phyloP scores from a whole-genome alignment of 1,140 invertebrate genomes.

The Scylla paramamosain region DNA sequence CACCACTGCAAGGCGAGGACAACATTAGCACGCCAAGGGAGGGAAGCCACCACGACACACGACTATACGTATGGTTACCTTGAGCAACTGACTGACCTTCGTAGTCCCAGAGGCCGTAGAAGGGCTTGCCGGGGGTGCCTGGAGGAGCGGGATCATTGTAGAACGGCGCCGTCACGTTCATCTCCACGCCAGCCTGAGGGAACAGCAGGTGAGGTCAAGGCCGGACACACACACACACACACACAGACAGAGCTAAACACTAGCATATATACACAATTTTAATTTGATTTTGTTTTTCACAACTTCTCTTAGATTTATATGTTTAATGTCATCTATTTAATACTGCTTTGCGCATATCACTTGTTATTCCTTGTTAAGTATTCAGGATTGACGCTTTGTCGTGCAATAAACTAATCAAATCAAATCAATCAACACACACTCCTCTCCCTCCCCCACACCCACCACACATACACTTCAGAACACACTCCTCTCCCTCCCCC shows the following conservation, averaged over 20 bases:
- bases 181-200: slow-evolving; percentile 69
- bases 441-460: too few species aligned
- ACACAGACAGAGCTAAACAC: background rate
- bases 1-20: slow-evolving; percentile 72
- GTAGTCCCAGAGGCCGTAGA: slow-evolving; percentile 73
- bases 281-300: too few species aligned
- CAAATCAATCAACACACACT: too few species aligned
- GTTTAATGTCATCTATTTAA: too few species aligned
- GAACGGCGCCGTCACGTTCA: slow-evolving; percentile 75
- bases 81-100: slow-evolving; percentile 64
- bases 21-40: background rate
- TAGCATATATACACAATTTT: background rate
- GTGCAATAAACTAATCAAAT: too few species aligned
- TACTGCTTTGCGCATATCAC: too few species aligned
- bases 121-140: slow-evolving; percentile 63
- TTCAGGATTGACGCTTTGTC: too few species aligned
- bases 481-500: too few species aligned
- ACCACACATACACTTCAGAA: too few species aligned
- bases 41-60: background rate
- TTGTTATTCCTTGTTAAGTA: too few species aligned
- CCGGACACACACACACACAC: background rate
- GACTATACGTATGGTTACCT: background rate
- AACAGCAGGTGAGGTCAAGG: background rate
- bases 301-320: too few species aligned
- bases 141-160: slow-evolving; percentile 73